These are phyloP conservation scores for Oryzias woworae DNA, from an alignment of 2,113 vertebrate species.

Conservation along the genomic window DNA sequence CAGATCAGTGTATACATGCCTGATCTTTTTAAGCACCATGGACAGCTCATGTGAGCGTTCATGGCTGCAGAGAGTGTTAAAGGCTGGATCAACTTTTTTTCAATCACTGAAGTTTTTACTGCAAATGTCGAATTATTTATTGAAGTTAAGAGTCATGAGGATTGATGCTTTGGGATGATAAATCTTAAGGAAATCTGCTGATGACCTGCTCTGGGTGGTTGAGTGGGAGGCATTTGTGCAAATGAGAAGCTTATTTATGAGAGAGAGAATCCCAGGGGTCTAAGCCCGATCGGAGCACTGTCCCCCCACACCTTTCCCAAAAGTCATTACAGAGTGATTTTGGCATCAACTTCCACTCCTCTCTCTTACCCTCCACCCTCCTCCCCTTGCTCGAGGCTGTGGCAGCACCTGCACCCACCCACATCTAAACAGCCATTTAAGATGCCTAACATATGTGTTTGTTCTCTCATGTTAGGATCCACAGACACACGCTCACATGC, in stretches of 20 bases:
- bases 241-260: slow-evolving; percentile 76
- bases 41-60: slow-evolving; percentile 48
- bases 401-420: slow-evolving; percentile 73
- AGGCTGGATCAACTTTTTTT: not conserved
- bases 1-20: slow-evolving; percentile 23
- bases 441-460: slow-evolving; percentile 67
- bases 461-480: slow-evolving; percentile 48
- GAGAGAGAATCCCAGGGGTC: slow-evolving; percentile 55
- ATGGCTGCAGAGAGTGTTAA: slow-evolving; percentile 31
- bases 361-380: slow-evolving; percentile 11
- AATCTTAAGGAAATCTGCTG: slow-evolving; percentile 1
- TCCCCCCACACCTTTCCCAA: slow-evolving; percentile 22
- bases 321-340: slow-evolving; percentile 79
- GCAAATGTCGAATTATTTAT: not conserved
- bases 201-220: slow-evolving; percentile 9
- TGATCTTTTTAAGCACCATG: slow-evolving; percentile 28
- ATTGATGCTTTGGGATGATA: not conserved
- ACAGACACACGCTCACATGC: slow-evolving; percentile 39
- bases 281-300: slow-evolving; percentile 41
- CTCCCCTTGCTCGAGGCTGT: slow-evolving; percentile 42
- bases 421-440: slow-evolving; percentile 55
- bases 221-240: slow-evolving; percentile 55
- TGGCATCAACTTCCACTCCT: slow-evolving; percentile 56
- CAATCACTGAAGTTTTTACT: not conserved
- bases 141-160: not conserved